Conservation (phyloP, 2,113 vertebrate genomes). For the Neolamprologus longior region DNA sequence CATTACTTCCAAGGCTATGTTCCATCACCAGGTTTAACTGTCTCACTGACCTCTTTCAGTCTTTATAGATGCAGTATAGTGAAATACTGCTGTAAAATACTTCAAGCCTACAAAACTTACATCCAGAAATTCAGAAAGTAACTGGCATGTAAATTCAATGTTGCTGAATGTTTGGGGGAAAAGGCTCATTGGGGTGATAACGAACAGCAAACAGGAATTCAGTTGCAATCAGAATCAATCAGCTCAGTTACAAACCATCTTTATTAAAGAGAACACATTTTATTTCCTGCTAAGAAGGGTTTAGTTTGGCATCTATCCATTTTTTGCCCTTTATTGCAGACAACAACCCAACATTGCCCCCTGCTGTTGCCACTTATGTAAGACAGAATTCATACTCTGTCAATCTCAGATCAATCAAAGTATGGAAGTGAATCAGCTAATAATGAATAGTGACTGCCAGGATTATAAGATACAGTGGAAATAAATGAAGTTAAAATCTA, state of each 20-base stretch:
- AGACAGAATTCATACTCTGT: not conserved
- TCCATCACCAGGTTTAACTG: not conserved
- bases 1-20: not conserved
- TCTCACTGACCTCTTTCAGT: not conserved
- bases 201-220: rapidly evolving
- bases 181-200: not conserved
- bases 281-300: not conserved
- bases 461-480: not conserved
- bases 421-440: not conserved
- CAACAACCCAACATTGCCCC: slow-evolving; percentile 57
- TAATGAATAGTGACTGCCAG: not conserved
- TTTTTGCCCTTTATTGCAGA: not conserved
- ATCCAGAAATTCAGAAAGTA: not conserved
- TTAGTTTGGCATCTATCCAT: not conserved
- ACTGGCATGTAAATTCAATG: not conserved
- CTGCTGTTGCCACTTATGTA: slow-evolving; percentile 29
- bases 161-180: not conserved
- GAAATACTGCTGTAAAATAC: not conserved
- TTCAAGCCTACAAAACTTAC: not conserved
- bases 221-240: not conserved
- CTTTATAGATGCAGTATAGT: not conserved
- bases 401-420: not conserved
- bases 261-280: not conserved
- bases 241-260: not conserved
- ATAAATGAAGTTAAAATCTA: not conserved